Evolutionary conservation across 2,888 invertebrate genomes (phyloP), one percentile per base, ranked within the genome.

Genomic region (Drosophila barbarae): DNA sequence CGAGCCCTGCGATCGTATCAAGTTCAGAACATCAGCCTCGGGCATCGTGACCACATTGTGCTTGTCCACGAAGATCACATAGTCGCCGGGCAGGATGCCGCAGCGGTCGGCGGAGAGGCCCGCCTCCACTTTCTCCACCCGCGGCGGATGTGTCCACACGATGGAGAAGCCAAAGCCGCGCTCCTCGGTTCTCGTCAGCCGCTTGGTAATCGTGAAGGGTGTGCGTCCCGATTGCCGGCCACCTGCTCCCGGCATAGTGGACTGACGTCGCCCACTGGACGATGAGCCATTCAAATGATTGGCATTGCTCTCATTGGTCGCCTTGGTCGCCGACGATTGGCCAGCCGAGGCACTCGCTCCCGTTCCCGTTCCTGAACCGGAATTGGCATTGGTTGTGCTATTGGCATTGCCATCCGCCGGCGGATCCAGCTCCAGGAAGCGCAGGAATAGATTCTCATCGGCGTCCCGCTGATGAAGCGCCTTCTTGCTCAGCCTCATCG

Each of bases 81-180:
- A 95, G 88, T 96, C 96, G 15, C 96, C 96, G 3, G 96, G 95
- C 70, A 93, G 90, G 12, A 96, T 92, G 6, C 96, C 96, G 5
- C 94, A 94, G n/a, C 93, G 92, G 70, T 96, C 96, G 1, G 96
- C 96, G 6, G 95, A 94, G 13, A 95, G 91, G 4, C 94, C 94
- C 0, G 94, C 92, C 65, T 96, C 96, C 13, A 96, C 94, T 63
- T 96, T 91, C 87, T 96, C 96, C 42, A 96, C 94, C 23, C 95
- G 91, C 5, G 96, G 96, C 0, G 96, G 96, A 84, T 95, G 93
- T 7, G 96, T 96, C 96, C 96, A 96, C 1, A 96, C 95, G 54
- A 96, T 93, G 6, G 95, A 95, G 90, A 96, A 96, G 15, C 96
- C 96, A 78, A 94, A 95, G 26, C 95, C 94, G n/a, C 92, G 91